Base-by-base conservation (phyloP, 1,140 invertebrate genomes). In the Colletes gigas region DNA sequence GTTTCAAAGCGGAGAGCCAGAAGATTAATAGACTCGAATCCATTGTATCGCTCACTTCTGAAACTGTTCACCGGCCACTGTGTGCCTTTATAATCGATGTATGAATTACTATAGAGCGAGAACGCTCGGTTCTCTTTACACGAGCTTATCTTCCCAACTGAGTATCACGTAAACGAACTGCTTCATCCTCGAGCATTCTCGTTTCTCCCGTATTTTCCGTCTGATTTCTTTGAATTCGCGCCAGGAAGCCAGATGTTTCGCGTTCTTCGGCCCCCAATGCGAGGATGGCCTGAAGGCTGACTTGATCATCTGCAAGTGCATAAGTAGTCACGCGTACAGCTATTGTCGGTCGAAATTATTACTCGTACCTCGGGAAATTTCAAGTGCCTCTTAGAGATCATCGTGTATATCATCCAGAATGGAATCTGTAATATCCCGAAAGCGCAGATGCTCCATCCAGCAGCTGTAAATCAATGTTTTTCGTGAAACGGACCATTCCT, bases 371-470 rank as follows among this genome's bases (percentile, higher is more conserved):
- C 74, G 8, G 81, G 68, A 19, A 89, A 3, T 0, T 87, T 82
- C 44, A 88, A 70, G 19, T 90, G 87, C 14, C 90, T 93, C 41
- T 94, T 93, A 0, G 92, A 91, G 1, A 94, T 75, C 17, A 94
- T 90, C 12, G 93, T 92, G n/a, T 94, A 92, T 17, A 93, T 74
- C 78, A 93, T 92, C 94, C 95, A 95, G 62, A 95, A 86, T 6
- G 95, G 95, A 19, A 96, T 62, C 83, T 95, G 94, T 0, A 94
- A 30, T 4, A 95, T 83, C 9, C 95, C 95, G 81, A 95, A 91
- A 0, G 92, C 89, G 2, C 95, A 93, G 12, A 96, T 89, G 0
- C 88, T 77, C 95, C 95, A 96, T 54, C 95, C 95, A 78, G 91
- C 86, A 15, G 90, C 94, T 95, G 67, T 50, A 89, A 86, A 69